Conservation (phyloP, 2,888 invertebrate genomes). For the Sinopyrophorus schimmeli region DNA sequence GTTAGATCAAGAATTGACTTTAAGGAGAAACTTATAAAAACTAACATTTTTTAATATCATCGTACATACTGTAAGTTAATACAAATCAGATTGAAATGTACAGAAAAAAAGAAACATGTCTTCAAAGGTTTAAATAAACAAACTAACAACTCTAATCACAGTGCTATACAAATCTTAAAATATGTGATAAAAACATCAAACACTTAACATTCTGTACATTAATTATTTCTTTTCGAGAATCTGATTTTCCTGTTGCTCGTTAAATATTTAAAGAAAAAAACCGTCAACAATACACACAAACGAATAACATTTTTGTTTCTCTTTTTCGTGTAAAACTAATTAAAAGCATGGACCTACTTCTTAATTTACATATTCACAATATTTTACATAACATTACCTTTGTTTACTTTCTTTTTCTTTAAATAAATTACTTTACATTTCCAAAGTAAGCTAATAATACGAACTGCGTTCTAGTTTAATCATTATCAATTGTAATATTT, state of each 20-base stretch:
- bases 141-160: conserved; percentile 50
- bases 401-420: no score
- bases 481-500: not conserved
- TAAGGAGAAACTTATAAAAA: no score
- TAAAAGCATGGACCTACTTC: conserved; percentile 5
- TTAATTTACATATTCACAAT: conserved; percentile 30
- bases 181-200: conserved; percentile 46
- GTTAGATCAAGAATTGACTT: no score
- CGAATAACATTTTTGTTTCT: no score
- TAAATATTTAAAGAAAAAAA: no score
- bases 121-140: conserved; percentile 33
- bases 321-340: no score
- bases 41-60: conserved; percentile 47
- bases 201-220: conserved; percentile 41
- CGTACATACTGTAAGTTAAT: conserved; percentile 38
- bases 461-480: conserved; percentile 5
- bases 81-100: conserved; percentile 45
- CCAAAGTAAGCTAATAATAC: conserved; percentile 24
- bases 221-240: no score
- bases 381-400: conserved; percentile 28
- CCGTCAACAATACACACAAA: no score
- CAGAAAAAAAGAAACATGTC: conserved; percentile 36
- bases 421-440: conserved; percentile 29
- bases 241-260: no score
- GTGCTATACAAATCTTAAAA: conserved; percentile 47